Conservation (phyloP, 2,888 invertebrate genomes). For the Tachystola acroxantha region DNA sequence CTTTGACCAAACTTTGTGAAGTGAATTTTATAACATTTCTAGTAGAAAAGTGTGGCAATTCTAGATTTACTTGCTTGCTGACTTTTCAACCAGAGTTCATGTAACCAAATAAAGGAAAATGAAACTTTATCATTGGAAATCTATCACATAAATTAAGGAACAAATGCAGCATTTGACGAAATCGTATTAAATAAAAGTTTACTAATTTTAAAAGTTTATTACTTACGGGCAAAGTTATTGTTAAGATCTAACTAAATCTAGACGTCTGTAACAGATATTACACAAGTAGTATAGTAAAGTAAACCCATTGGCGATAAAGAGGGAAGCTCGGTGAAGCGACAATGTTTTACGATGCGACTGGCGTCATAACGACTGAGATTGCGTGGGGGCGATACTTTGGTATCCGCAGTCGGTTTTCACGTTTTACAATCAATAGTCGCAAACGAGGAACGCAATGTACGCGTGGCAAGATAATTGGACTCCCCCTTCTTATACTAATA, state of each 20-base stretch:
- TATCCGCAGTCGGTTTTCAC: not conserved
- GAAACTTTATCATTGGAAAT: too few relatives aligned
- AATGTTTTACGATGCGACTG: slow-evolving; percentile 23
- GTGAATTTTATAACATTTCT: not conserved
- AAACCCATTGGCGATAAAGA: not conserved
- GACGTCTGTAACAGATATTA: too few relatives aligned
- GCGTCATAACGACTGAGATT: slow-evolving; percentile 31
- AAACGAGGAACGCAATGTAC: slow-evolving; percentile 3
- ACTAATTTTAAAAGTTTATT: too few relatives aligned
- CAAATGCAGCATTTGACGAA: too few relatives aligned
- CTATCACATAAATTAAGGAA: too few relatives aligned
- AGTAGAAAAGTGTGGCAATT: not conserved
- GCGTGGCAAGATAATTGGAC: not conserved
- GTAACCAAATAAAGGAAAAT: too few relatives aligned
- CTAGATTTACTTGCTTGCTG: too few relatives aligned
- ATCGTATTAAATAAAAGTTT: too few relatives aligned
- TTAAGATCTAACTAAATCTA: too few relatives aligned
- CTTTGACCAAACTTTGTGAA: slow-evolving; percentile 3
- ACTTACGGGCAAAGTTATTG: too few relatives aligned
- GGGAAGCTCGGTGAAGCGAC: slow-evolving; percentile 10
- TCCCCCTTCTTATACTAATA: not conserved
- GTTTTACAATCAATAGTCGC: slow-evolving; percentile 6
- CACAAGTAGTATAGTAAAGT: too few relatives aligned
- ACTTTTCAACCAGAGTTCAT: too few relatives aligned
- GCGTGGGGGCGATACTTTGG: slow-evolving; percentile 10